A percentile compares a stretch with the other conserved stretches of the same genome.
phyloP scores from a whole-genome alignment of 2,113 vertebrate species.

The Campylorhamphus procurvoides region DNA sequence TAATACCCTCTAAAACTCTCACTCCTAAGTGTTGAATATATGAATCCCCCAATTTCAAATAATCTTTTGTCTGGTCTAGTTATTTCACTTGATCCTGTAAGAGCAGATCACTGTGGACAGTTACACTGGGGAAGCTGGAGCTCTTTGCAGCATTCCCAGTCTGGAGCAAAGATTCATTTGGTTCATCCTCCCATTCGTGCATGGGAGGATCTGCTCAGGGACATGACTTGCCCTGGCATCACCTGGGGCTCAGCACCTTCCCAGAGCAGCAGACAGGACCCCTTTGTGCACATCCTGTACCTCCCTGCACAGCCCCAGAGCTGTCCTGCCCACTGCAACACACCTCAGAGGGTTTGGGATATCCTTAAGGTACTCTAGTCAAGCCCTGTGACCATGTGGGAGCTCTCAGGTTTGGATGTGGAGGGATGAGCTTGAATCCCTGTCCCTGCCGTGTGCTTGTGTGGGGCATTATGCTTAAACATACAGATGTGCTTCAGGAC shows the following conservation, averaged over 20 bases:
- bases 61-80: neutral
- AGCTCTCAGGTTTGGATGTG: neutral
- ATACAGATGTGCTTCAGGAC: neutral
- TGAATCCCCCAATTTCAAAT: neutral
- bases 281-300: accelerated
- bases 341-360: neutral
- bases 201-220: accelerated
- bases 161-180: neutral
- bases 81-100: neutral
- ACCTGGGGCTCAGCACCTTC: neutral
- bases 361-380: neutral
- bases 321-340: neutral
- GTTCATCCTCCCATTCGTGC: neutral
- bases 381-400: accelerated
- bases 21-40: neutral
- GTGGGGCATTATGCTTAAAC: neutral
- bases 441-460: neutral
- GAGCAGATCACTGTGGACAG: neutral
- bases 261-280: neutral
- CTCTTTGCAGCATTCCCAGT: neutral
- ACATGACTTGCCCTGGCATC: too few species aligned
- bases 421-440: neutral
- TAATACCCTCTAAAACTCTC: neutral
- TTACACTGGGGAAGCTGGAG: neutral
- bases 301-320: neutral